Percentiles rank a stretch among this genome's conserved stretches.
phyloP scores from a whole-genome alignment of 1,140 invertebrate species.

The Habropoda laboriosa region DNA sequence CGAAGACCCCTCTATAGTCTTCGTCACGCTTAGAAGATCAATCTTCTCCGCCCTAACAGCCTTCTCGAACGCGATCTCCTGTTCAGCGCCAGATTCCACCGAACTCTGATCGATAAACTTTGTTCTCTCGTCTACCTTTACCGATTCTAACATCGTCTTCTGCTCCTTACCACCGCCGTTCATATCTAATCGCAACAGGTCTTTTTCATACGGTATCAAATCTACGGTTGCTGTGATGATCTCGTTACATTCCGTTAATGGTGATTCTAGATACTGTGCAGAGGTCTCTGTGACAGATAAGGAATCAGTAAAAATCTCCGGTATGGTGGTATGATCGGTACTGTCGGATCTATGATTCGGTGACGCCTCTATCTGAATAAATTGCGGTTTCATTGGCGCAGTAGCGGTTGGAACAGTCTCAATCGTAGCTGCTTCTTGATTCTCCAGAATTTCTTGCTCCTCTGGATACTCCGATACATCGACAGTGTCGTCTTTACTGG shows the following conservation, averaged over 20 bases:
- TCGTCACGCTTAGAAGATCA: conserved; percentile 22
- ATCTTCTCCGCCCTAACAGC: background rate
- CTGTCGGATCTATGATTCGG: conserved; percentile 77
- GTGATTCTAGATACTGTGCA: conserved; percentile 77
- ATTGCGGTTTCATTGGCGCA: conserved; percentile 51
- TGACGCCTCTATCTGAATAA: conserved; percentile 65
- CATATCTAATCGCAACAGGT: conserved; percentile 36
- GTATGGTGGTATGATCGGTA: conserved; percentile 74
- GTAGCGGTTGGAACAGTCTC: background rate
- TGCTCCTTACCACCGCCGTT: conserved; percentile 41
- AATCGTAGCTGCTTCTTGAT: background rate
- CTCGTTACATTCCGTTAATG: conserved; percentile 77
- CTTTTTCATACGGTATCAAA: conserved; percentile 75
- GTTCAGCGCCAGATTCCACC: conserved; percentile 68
- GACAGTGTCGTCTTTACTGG: conserved; percentile 93
- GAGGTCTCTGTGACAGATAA: conserved; percentile 78
- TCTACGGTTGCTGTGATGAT: conserved; percentile 72
- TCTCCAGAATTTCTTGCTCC: conserved; percentile 79
- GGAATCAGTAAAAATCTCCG: conserved; percentile 77
- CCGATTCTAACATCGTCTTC: conserved; percentile 8
- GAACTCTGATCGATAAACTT: conserved; percentile 79
- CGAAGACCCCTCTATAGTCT: conserved; percentile 1
- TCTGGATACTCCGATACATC: conserved; percentile 86
- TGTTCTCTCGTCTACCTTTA: conserved; percentile 69
- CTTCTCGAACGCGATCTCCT: conserved; percentile 46